Percentiles rank a stretch among this genome's conserved stretches.
These are phyloP conservation scores for Tupaia chinensis DNA, from an alignment of 2,113 vertebrate genomes.

Conservation along the genomic window DNA sequence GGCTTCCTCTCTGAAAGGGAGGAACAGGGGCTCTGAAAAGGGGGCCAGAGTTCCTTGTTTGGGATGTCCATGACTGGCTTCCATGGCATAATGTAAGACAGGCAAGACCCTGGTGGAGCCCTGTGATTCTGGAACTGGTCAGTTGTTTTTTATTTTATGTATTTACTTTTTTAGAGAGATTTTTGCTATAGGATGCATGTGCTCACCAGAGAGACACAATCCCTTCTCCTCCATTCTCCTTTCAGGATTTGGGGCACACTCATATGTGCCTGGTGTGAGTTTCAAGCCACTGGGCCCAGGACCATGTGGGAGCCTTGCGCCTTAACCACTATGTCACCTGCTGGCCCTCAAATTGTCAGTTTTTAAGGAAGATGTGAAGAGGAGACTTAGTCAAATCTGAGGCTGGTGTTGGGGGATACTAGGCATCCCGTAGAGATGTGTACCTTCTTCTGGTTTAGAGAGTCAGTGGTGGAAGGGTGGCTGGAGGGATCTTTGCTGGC, in stretches of 20 bases:
- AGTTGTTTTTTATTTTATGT: too few species aligned
- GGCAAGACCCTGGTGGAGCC: neutral
- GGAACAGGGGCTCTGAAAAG: neutral
- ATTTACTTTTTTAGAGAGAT: too few species aligned
- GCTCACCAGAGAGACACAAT: too few species aligned
- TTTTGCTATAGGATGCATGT: too few species aligned
- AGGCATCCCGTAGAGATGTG: neutral
- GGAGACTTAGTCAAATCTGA: neutral
- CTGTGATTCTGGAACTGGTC: neutral
- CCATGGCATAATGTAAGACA: neutral
- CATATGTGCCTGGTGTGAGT: too few species aligned
- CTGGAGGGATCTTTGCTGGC: neutral
- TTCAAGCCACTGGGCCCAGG: too few species aligned
- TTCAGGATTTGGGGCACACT: too few species aligned
- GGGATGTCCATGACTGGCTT: neutral
- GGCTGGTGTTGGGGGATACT: neutral
- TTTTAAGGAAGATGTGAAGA: neutral
- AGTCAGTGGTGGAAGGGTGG: neutral
- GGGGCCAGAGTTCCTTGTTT: neutral
- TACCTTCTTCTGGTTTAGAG: neutral
- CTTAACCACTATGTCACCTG: too few species aligned
- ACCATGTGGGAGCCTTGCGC: too few species aligned
- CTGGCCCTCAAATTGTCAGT: neutral
- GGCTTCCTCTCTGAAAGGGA: neutral
- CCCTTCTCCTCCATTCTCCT: too few species aligned